phyloP scores from a whole-genome alignment of 2,888 invertebrate species.

The Cephus runcator region DNA sequence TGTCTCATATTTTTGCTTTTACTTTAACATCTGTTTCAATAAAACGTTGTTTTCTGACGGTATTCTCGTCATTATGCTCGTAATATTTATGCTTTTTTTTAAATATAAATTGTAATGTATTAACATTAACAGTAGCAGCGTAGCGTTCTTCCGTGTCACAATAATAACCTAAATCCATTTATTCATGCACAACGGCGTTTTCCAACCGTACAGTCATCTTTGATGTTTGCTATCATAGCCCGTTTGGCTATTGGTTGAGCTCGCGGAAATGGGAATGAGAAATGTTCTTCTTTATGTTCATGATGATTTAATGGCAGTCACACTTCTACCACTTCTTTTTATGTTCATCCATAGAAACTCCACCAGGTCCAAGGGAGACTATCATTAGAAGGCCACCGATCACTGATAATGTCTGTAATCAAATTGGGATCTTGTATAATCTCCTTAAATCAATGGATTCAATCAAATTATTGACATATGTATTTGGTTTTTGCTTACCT shows the following conservation, averaged over 20 bases:
- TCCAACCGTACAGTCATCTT: constrained; percentile 1
- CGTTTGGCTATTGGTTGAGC: constrained; percentile 29
- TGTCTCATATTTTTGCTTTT: constrained; percentile 27
- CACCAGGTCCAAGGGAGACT: constrained; percentile 97
- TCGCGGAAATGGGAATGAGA: constrained; percentile 38
- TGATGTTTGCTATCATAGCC: constrained; percentile 5
- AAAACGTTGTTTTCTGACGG: constrained; percentile 22
- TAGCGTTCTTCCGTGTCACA: constrained; percentile 24
- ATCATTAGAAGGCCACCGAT: constrained; percentile 98
- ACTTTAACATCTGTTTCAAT: constrained; percentile 20
- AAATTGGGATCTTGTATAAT: constrained; percentile 5
- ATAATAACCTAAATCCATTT: constrained; percentile 16
- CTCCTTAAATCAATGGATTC: background rate
- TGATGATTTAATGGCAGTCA: constrained; percentile 31
- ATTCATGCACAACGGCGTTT: constrained; percentile 15
- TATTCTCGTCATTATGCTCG: constrained; percentile 17
- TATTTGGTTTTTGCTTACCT: constrained; percentile 71
- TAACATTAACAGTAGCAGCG: constrained; percentile 26
- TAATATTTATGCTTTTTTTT: constrained; percentile 20
- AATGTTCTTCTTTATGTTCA: constrained; percentile 32
- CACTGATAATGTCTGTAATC: constrained; percentile 93
- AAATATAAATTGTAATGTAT: constrained; percentile 12
- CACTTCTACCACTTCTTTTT: constrained; percentile 94
- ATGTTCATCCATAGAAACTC: constrained; percentile 99
- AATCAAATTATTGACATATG: background rate